Evolutionary conservation across 2,113 vertebrate species (phyloP).

Genomic region (Fregetta grallaria): DNA sequence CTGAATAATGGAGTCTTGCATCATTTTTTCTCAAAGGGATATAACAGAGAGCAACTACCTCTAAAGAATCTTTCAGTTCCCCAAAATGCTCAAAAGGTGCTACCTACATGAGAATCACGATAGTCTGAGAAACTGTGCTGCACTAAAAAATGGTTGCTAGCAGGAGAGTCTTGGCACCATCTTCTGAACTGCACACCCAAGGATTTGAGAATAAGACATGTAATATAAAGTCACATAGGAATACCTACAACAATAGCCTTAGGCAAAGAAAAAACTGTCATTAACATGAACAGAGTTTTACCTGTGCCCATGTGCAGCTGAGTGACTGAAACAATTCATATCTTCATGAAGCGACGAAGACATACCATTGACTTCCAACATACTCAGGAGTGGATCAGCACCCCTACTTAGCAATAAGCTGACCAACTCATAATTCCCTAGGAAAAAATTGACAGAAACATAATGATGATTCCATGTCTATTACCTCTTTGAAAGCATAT

Average conservation of each 20-base stretch:
- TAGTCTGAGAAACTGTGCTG: background rate
- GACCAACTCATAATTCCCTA: slow-evolving; percentile 97
- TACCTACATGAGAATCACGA: background rate
- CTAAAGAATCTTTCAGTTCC: background rate
- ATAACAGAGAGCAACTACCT: background rate
- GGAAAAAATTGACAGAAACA: background rate
- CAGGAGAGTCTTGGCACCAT: background rate
- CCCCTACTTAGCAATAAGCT: slow-evolving; percentile 89
- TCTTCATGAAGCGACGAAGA: slow-evolving; percentile 89
- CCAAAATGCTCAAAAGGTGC: background rate
- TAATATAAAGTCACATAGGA: background rate
- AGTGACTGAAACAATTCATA: slow-evolving; percentile 99
- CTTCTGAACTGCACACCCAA: background rate
- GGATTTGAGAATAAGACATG: background rate
- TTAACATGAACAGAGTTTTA: background rate
- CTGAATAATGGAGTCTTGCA: background rate
- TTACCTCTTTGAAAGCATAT: background rate
- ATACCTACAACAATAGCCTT: background rate
- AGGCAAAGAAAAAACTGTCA: background rate
- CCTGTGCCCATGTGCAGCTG: slow-evolving; percentile 95
- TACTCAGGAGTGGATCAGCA: slow-evolving; percentile 88
- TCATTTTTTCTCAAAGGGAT: background rate
- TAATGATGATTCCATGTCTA: background rate
- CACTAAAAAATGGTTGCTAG: background rate
- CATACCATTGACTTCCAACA: slow-evolving; percentile 84